Evolutionary conservation across 2,113 vertebrate genomes (phyloP), one percentile per base, ranked within the genome.

Genomic region (Pterocles gutturalis): DNA sequence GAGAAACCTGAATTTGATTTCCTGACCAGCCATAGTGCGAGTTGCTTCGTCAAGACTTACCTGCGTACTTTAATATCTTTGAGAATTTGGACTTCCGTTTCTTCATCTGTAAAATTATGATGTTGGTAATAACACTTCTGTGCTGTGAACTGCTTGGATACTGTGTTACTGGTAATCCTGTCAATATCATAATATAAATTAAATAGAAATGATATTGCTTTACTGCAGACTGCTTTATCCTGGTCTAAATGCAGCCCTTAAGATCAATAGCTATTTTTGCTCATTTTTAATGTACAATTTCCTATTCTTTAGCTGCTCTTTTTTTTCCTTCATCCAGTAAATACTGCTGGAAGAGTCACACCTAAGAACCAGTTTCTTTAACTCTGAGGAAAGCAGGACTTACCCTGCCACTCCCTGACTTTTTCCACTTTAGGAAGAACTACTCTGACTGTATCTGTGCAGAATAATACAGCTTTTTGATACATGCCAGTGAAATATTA

Each of bases 1-100:
- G 25, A 90, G 80, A 95, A 92, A 92, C 48, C 33, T 71, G 46
- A 90, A 81, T 72, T 60, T 65, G 76, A 91, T 95, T 95, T 95
- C 61, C 83, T 85, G 61, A 82, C n/a, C 1, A 0, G 67, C 66
- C 36, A 5, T 33, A 82, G 45, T 25, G 49, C 3, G 1, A 92
- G 29, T 87, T 54, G 57, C 12, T 92, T 84, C 84, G 53, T 93
- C 41, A 43, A 69, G 77, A 45, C 64, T 82, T 87, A 87, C 67
- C 60, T 19, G n/a, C n/a, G 69, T 53, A 34, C 43, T 60, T 64
- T 22, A 80, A 53, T 57, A 57, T 57, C 62, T 61, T 57, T 89
- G 77, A 89, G 80, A 91, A 84, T 95, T 33, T 81, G 21, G 57
- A 71, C 64, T 80, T 88, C 22, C 7, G 21, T 80, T 89, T 87